phyloP scores from a whole-genome alignment of 2,113 vertebrate genomes.

The Tragelaphus scriptus region DNA sequence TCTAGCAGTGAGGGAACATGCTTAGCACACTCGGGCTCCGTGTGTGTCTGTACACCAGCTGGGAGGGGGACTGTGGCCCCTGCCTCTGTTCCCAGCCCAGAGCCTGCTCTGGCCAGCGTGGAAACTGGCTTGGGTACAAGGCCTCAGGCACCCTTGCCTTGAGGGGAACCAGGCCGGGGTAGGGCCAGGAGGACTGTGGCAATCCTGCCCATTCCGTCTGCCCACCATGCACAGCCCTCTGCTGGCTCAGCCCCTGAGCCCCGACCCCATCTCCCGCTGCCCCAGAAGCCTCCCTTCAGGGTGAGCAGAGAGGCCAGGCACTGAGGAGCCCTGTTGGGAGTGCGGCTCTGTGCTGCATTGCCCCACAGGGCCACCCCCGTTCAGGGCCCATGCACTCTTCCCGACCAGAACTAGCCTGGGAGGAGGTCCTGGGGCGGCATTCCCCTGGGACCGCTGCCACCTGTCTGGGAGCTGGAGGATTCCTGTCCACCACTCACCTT shows the following conservation, averaged over 20 bases:
- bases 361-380: not conserved
- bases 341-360: rapidly evolving
- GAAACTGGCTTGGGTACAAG: not conserved
- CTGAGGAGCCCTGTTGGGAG: not conserved
- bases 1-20: not conserved
- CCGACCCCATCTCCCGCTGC: not conserved
- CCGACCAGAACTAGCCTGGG: not conserved
- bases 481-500: not conserved
- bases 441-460: not conserved
- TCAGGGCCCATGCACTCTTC: not conserved
- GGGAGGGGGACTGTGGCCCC: not conserved
- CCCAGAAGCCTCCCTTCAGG: not conserved
- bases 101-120: not conserved
- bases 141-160: not conserved
- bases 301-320: not conserved
- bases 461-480: not conserved
- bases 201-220: no score
- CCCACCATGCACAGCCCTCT: not conserved
- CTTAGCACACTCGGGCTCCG: not conserved
- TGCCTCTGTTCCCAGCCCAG: not conserved
- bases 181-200: not conserved
- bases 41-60: not conserved
- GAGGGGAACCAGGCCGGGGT: not conserved
- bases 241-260: not conserved
- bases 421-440: not conserved